Evolutionary conservation across 92 coral and sea anemone species (phyloP), one percentile per base, ranked within the genome.

Genomic region (Porites divaricata): DNA sequence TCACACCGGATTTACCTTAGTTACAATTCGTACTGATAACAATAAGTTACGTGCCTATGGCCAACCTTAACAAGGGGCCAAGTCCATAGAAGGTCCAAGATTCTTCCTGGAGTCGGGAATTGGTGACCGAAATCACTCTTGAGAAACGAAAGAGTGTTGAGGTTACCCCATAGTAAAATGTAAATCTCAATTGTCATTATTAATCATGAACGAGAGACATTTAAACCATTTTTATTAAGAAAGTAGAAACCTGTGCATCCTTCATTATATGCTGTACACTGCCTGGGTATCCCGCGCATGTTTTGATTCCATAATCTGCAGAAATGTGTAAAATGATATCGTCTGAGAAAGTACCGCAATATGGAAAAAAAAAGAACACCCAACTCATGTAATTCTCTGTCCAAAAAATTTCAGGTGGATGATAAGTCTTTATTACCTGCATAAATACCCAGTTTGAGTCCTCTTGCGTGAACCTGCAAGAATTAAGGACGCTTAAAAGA

Each of bases 231-330:
- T 8, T 10, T 10, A 54, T 54, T 0, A 54, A 14, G 58, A 22
- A 53, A 14, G 1, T 59, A 28, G 69, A 19, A 70, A 94, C 98
- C 90, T 89, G 87, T 56, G 94, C 94, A 78, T 96, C 99, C 75
- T 83, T 77, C 63, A 78, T 70, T 61, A 96, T 76, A 68, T 96
- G 88, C 11, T 92, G 26, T 28, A 96, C 92, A 54, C 98, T 96
- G 1, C 99, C 99, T 8, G 99, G 99, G 78, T 96, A 96, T 9
- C 99, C 99, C 6, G 95, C 98, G 16, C 99, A 96, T 24, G 99
- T 96, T 83, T 96, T 90, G 63, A 90, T 93, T 49, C 99, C 99
- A 71, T 95, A 96, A 76, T 96, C 99, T 94, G 86, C 54, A 69
- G 70, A 26, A 11, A 2, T 19, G n/a, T 19, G 24, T 13, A 79